phyloP scores from a whole-genome alignment of 2,113 vertebrate genomes.

The Corythaixoides concolor region DNA sequence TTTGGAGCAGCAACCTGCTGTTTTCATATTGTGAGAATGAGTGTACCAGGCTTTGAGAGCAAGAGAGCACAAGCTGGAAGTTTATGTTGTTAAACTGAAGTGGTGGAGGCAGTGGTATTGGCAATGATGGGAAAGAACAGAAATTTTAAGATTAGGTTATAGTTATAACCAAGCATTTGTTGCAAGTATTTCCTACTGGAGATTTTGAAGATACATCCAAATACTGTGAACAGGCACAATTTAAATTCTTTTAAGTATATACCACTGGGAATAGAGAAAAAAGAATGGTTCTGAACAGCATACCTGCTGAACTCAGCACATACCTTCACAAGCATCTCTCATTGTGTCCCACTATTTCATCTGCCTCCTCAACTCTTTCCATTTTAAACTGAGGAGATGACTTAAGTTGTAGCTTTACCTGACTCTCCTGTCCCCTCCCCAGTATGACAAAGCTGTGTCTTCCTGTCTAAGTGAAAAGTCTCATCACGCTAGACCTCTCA shows the following conservation, averaged over 20 bases:
- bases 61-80: not conserved
- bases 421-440: not conserved
- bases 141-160: not conserved
- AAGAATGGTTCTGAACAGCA: not conserved
- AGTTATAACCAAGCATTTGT: not conserved
- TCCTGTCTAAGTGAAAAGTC: not conserved
- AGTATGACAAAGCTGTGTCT: accelerated
- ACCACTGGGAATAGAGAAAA: not conserved
- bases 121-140: not conserved
- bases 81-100: not conserved
- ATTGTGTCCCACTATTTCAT: not conserved
- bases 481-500: not conserved
- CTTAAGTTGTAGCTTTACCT: not conserved
- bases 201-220: not conserved
- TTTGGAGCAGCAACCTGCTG: not conserved
- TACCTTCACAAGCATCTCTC: not conserved
- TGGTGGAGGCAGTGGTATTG: not conserved
- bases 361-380: not conserved
- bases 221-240: not conserved
- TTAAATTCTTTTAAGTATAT: not conserved
- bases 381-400: not conserved
- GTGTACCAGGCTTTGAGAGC: not conserved
- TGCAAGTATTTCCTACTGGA: not conserved
- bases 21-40: not conserved
- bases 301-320: not conserved